Evolutionary conservation across 2,113 vertebrate species (phyloP).

Genomic region (Gopherus flavomarginatus): DNA sequence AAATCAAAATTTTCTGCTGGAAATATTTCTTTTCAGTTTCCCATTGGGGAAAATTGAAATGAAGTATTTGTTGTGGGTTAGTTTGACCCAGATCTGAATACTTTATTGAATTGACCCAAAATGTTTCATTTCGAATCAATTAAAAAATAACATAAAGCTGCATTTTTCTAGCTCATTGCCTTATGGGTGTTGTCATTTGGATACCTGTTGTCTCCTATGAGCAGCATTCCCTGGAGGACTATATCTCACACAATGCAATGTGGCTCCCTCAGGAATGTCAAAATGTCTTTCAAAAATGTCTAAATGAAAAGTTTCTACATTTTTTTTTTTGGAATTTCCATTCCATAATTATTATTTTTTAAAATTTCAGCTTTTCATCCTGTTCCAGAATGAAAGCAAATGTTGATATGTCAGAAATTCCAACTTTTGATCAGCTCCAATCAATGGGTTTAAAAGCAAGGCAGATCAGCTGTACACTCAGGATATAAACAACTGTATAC

Average conservation of each 20-base stretch:
- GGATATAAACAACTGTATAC: not conserved
- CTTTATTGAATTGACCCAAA: not conserved
- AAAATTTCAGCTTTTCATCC: not conserved
- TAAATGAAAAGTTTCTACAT: not conserved
- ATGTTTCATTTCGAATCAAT: not conserved
- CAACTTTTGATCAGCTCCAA: not conserved
- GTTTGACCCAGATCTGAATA: not conserved
- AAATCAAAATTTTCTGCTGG: not conserved
- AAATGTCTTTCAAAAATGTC: not conserved
- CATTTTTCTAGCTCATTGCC: not conserved
- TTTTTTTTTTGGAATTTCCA: not conserved
- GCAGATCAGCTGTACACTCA: not conserved
- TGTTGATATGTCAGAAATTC: not conserved
- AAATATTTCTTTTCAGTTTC: not conserved
- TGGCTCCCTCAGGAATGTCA: not conserved
- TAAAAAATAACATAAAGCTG: not conserved
- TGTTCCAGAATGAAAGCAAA: not conserved
- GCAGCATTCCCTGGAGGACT: not conserved
- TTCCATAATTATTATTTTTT: not conserved
- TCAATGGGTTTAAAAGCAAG: not conserved
- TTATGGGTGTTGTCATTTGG: not conserved
- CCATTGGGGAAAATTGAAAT: not conserved
- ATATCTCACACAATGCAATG: not conserved
- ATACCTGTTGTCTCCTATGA: not conserved
- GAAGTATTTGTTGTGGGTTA: not conserved